phyloP scores from a whole-genome alignment of 2,797 vertebrate genomes.

The Todus mexicanus region DNA sequence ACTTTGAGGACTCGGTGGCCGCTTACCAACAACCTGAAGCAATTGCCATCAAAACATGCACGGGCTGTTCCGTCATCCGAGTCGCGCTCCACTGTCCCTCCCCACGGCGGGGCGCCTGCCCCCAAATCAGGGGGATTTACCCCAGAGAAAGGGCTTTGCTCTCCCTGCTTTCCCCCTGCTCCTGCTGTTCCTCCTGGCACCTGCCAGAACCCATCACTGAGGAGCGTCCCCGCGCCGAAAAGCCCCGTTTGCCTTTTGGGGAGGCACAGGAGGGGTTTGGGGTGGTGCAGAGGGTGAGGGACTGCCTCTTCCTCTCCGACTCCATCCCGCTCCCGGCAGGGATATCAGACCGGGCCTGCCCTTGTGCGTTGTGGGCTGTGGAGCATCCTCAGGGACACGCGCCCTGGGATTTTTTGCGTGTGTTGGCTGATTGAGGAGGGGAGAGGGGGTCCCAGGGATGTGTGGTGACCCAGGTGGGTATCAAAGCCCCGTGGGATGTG shows the following conservation, averaged over 20 bases:
- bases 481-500: too few species aligned
- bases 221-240: not conserved
- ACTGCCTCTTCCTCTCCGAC: not conserved
- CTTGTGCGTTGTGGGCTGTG: not conserved
- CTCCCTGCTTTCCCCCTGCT: not conserved
- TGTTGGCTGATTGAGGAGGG: not conserved
- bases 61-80: accelerated
- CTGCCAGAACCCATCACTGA: accelerated
- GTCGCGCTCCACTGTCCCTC: not conserved
- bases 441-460: not conserved
- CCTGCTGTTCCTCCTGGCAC: not conserved
- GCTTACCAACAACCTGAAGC: not conserved
- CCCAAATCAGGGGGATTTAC: not conserved
- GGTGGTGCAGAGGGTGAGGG: not conserved
- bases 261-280: not conserved
- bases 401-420: not conserved
- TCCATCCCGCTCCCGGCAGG: not conserved
- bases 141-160: not conserved
- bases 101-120: accelerated
- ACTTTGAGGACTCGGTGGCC: not conserved
- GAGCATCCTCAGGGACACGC: not conserved
- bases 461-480: not conserved
- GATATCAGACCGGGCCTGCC: accelerated
- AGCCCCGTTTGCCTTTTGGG: too few species aligned
- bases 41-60: not conserved